Evolutionary conservation across 2,113 vertebrate species (phyloP).

Genomic region (human (Homo sapiens)): DNA sequence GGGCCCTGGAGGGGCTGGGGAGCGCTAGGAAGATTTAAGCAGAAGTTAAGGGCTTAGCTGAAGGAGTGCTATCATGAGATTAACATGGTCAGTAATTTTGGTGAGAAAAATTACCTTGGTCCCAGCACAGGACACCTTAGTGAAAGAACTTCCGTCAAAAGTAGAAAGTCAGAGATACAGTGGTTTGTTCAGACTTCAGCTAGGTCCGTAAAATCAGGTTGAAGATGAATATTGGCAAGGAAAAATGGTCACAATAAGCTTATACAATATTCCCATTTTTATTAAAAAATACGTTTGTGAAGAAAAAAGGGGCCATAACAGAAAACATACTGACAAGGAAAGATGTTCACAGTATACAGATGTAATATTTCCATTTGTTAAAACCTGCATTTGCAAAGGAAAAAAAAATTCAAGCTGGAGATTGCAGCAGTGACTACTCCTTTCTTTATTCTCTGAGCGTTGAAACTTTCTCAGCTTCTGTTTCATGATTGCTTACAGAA

Average conservation of each 20-base stretch:
- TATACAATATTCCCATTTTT: not conserved
- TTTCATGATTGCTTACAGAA: not conserved
- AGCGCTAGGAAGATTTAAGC: not conserved
- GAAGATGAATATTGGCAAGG: not conserved
- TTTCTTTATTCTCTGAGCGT: too few relatives aligned
- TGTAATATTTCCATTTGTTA: not conserved
- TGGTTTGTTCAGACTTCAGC: not conserved
- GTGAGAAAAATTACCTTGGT: not conserved
- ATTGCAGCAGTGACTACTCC: rapidly evolving
- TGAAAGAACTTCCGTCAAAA: not conserved
- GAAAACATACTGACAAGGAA: not conserved
- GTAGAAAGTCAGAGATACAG: not conserved
- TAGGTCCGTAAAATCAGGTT: too few relatives aligned
- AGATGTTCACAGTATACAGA: not conserved
- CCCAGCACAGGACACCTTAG: not conserved
- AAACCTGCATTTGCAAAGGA: not conserved
- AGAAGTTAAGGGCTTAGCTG: not conserved
- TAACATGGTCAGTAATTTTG: not conserved
- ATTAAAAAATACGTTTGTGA: not conserved
- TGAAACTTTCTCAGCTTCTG: not conserved
- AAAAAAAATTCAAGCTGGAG: not conserved
- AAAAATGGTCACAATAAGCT: not conserved
- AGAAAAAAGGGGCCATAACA: not conserved
- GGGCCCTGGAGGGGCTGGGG: not conserved
- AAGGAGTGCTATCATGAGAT: not conserved